These are phyloP conservation scores for Temnothorax nylanderi DNA, from an alignment of 1,140 invertebrate genomes.

Conservation along the genomic window DNA sequence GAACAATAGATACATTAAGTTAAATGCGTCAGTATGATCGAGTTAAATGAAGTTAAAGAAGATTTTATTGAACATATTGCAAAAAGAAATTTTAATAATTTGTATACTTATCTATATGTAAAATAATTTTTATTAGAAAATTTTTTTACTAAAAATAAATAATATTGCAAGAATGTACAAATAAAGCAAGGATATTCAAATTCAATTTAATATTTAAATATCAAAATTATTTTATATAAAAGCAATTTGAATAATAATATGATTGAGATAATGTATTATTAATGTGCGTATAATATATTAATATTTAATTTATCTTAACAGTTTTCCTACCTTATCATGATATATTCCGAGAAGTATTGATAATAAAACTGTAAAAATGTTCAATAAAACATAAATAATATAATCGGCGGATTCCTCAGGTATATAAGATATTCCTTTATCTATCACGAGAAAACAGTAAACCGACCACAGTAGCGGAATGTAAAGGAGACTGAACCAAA, in stretches of 20 bases:
- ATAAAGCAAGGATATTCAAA: not conserved
- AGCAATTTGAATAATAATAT: not conserved
- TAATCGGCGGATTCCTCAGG: not conserved
- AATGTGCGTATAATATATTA: not conserved
- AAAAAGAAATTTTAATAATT: conserved; percentile 2
- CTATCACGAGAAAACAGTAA: not conserved
- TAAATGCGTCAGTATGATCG: not conserved
- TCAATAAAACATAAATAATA: not conserved
- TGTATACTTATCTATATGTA: not conserved
- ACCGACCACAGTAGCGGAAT: not conserved
- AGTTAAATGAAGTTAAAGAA: not conserved
- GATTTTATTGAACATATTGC: not conserved
- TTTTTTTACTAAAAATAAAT: not conserved
- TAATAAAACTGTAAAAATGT: not conserved
- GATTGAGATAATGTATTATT: not conserved
- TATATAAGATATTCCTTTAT: not conserved
- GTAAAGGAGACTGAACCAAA: conserved; percentile 17
- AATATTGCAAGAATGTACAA: not conserved
- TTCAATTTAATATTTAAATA: too few relatives aligned
- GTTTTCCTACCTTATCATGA: conserved; percentile 33
- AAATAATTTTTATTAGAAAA: not conserved
- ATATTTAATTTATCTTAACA: not conserved
- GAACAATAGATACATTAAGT: not conserved
- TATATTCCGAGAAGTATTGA: conserved; percentile 12
- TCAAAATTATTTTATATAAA: not conserved